These are phyloP conservation scores for Hippoglossus stenolepis DNA, from an alignment of 2,113 vertebrate genomes.

Conservation along the genomic window DNA sequence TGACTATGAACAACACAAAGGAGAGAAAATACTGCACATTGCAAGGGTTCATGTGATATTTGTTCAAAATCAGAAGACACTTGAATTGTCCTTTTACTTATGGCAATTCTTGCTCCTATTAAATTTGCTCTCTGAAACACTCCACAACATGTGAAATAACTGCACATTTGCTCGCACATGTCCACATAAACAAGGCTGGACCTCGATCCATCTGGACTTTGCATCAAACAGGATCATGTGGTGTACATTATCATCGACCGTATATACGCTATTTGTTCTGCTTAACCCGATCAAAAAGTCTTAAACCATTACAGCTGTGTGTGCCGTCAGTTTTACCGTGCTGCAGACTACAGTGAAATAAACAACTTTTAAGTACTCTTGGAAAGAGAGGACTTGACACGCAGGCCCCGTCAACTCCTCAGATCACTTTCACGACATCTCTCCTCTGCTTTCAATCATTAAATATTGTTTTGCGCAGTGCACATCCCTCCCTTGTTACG, in stretches of 20 bases:
- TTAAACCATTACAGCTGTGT: constrained; percentile 50
- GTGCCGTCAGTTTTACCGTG: constrained; percentile 3
- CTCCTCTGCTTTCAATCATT: constrained; percentile 30
- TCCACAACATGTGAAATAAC: not conserved
- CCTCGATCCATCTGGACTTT: constrained; percentile 12
- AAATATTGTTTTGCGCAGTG: not conserved
- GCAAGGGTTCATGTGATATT: not conserved
- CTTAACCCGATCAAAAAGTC: constrained; percentile 6
- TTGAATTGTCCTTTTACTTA: not conserved
- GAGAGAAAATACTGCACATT: not conserved
- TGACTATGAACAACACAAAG: not conserved
- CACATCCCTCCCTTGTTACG: not conserved
- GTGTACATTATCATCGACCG: constrained; percentile 1
- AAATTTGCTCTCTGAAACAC: not conserved
- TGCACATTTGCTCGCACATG: not conserved
- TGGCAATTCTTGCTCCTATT: too few relatives aligned
- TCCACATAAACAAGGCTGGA: not conserved
- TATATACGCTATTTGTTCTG: constrained; percentile 14
- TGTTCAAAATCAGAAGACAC: not conserved
- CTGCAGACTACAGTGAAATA: constrained; percentile 25
- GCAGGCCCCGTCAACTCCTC: constrained; percentile 23
- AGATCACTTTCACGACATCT: constrained; percentile 25
- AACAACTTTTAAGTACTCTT: constrained; percentile 40
- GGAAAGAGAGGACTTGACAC: constrained; percentile 33
- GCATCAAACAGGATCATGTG: constrained; percentile 19